These are phyloP conservation scores for Ricordea florida DNA, from an alignment of 92 coral and sea anemone species.

Conservation along the genomic window DNA sequence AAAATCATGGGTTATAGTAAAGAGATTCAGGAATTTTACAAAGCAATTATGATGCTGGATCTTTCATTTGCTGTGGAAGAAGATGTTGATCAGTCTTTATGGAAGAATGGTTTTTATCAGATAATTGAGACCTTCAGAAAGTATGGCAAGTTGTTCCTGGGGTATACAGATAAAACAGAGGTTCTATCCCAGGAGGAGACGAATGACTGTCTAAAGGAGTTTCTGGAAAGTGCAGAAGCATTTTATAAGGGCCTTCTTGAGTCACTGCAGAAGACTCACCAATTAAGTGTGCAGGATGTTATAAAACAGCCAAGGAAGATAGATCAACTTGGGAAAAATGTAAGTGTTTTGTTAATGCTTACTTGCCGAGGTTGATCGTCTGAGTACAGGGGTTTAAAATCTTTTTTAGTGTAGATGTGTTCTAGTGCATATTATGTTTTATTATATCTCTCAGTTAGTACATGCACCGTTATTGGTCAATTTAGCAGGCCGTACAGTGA, in stretches of 20 bases:
- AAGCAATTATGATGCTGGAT: constrained; percentile 86
- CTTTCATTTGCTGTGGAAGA: constrained; percentile 68
- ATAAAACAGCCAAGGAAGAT: constrained; percentile 69
- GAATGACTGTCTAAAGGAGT: constrained; percentile 51
- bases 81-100: constrained; percentile 81
- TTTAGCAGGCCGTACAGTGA: no score
- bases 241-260: constrained; percentile 71
- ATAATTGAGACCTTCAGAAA: constrained; percentile 87
- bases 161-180: constrained; percentile 55
- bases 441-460: no score
- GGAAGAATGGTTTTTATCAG: constrained; percentile 92
- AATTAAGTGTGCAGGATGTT: constrained; percentile 67
- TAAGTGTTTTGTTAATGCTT: constrained; percentile 13
- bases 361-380: no score
- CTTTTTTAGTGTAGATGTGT: neutral
- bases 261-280: constrained; percentile 59
- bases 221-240: constrained; percentile 43
- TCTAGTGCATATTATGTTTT: neutral
- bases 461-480: no score
- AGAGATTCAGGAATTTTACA: constrained; percentile 84
- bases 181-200: constrained; percentile 66
- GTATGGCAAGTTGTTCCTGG: constrained; percentile 73
- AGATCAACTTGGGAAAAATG: constrained; percentile 73
- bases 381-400: no score
- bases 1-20: constrained; percentile 55